A percentile compares a stretch with the other conserved stretches of the same genome.
phyloP scores from a whole-genome alignment of 2,113 vertebrate genomes.

The Genyomyrus donnyi region DNA sequence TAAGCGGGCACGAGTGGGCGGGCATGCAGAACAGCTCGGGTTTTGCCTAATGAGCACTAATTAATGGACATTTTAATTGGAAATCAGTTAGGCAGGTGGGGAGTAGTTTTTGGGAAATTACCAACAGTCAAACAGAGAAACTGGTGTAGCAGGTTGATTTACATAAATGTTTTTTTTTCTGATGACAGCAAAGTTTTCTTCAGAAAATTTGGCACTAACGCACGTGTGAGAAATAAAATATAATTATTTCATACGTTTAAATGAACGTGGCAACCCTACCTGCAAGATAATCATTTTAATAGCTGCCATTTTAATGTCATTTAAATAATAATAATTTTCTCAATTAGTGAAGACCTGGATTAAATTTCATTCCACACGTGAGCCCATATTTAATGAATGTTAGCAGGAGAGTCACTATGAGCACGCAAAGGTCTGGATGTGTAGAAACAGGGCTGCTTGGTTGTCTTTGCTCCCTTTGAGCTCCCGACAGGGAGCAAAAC shows the following conservation, averaged over 20 bases:
- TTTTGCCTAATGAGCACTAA: not conserved
- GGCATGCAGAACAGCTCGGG: not conserved
- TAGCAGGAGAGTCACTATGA: not conserved
- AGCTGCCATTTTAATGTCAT: not conserved
- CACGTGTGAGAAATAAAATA: not conserved
- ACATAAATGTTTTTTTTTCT: not conserved
- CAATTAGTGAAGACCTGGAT: not conserved
- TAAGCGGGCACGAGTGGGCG: not conserved
- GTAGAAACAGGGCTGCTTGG: not conserved
- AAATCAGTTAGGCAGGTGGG: conserved; percentile 7
- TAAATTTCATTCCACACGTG: not conserved
- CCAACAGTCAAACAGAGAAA: not conserved
- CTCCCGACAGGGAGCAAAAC: not conserved
- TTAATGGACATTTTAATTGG: not conserved
- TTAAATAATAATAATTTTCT: not conserved
- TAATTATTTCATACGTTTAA: not conserved
- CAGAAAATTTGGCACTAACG: not conserved
- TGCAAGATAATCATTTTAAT: not conserved
- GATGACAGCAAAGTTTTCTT: not conserved
- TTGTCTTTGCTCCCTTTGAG: not conserved
- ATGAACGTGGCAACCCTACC: not conserved
- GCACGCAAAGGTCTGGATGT: not conserved
- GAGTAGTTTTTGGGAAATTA: not conserved
- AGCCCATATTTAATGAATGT: not conserved
- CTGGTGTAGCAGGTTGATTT: not conserved